These are phyloP conservation scores for Sapajus apella DNA, from an alignment of 2,113 vertebrate species.

Conservation along the genomic window DNA sequence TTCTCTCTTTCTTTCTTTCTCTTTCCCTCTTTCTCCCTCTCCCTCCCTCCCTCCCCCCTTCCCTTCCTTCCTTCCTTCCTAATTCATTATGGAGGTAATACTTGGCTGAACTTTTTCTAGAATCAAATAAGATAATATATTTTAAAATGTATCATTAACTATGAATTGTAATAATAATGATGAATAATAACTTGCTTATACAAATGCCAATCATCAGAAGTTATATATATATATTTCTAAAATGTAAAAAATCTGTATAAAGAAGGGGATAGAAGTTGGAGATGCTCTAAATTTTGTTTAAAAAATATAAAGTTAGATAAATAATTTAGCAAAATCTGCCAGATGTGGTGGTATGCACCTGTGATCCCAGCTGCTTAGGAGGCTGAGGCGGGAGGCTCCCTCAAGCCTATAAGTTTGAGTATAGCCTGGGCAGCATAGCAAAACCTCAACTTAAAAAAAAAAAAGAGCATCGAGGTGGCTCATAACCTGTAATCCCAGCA, in stretches of 20 bases:
- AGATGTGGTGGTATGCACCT: no score
- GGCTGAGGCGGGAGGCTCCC: no score
- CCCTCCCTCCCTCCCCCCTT: no score
- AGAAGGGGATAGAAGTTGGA: neutral
- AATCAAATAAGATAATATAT: neutral
- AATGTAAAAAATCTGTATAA: neutral
- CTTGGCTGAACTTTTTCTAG: slow-evolving; percentile 20
- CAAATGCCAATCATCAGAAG: neutral
- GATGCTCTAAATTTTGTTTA: slow-evolving; percentile 27
- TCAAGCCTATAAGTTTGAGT: no score
- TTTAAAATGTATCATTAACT: slow-evolving; percentile 11
- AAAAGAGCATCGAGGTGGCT: no score
- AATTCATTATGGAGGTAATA: slow-evolving; percentile 47
- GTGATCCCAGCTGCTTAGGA: no score
- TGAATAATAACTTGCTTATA: neutral
- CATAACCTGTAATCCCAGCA: no score
- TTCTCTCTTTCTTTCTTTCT: neutral
- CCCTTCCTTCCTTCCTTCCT: neutral
- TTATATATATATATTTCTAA: neutral
- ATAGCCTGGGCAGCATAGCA: no score
- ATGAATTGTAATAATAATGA: neutral
- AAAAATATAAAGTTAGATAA: slow-evolving; percentile 43
- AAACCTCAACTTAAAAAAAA: no score
- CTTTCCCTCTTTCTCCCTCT: neutral
- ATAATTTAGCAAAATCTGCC: neutral